phyloP scores from a whole-genome alignment of 2,113 vertebrate genomes.

The Apteryx owenii region DNA sequence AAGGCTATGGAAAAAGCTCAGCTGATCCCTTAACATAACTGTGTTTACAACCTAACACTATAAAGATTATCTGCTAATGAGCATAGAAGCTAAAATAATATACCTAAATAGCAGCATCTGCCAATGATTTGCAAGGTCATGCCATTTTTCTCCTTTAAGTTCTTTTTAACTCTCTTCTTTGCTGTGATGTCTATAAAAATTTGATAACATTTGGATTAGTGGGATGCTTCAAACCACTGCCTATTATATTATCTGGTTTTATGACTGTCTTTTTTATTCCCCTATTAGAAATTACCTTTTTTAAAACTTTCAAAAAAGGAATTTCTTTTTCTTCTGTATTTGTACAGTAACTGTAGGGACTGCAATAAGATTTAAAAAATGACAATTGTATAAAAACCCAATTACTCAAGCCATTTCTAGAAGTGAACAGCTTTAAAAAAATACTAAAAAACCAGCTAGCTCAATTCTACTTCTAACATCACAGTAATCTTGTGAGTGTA shows the following conservation, averaged over 20 bases:
- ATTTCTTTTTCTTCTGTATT: not conserved
- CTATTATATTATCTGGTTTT: not conserved
- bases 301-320: not conserved
- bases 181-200: not conserved
- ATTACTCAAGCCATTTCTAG: not conserved
- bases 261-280: not conserved
- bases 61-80: not conserved
- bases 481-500: not conserved
- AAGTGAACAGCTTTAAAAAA: not conserved
- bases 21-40: not conserved
- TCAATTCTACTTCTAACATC: not conserved
- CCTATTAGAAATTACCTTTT: not conserved
- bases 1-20: not conserved
- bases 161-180: not conserved
- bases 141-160: not conserved
- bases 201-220: not conserved
- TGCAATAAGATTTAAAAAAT: not conserved
- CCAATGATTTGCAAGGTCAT: not conserved
- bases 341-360: not conserved
- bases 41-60: not conserved
- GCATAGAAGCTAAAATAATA: not conserved
- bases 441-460: not conserved
- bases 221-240: not conserved
- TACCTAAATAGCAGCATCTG: not conserved
- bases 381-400: not conserved